Evolutionary conservation across 2,888 invertebrate species (phyloP).

Genomic region (Ariolimax columbianus): DNA sequence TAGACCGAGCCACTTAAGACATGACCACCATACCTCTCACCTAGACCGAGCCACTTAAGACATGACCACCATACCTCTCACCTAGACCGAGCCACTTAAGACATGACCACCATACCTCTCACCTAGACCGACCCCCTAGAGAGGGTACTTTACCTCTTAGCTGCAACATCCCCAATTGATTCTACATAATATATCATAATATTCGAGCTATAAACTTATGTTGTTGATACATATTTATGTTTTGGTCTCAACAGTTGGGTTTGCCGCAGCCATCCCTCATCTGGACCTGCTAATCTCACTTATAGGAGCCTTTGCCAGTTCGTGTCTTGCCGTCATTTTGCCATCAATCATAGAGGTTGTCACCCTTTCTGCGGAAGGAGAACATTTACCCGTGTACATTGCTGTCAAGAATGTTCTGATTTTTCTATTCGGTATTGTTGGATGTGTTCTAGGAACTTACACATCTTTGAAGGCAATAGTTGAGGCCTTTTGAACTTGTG

Average conservation of each 20-base stretch:
- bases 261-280: conserved; percentile 74
- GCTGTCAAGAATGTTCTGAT: conserved; percentile 88
- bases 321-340: conserved; percentile 76
- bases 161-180: too few species aligned
- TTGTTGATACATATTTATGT: too few species aligned
- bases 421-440: conserved; percentile 87
- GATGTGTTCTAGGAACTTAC: conserved; percentile 88
- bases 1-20: too few species aligned
- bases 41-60: too few species aligned
- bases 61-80: too few species aligned
- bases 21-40: too few species aligned
- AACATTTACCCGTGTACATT: conserved; percentile 42
- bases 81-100: too few species aligned
- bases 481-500: conserved; percentile 19
- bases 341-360: conserved; percentile 76
- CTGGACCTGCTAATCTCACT: conserved; percentile 78
- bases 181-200: too few species aligned
- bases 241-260: conserved; percentile 62
- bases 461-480: conserved; percentile 60
- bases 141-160: too few species aligned
- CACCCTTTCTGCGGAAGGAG: conserved; percentile 55
- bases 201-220: too few species aligned
- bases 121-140: too few species aligned
- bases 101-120: too few species aligned
- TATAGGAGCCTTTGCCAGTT: conserved; percentile 77